Evolutionary conservation across 2,113 vertebrate species (phyloP).

Genomic region (Alectura lathami): DNA sequence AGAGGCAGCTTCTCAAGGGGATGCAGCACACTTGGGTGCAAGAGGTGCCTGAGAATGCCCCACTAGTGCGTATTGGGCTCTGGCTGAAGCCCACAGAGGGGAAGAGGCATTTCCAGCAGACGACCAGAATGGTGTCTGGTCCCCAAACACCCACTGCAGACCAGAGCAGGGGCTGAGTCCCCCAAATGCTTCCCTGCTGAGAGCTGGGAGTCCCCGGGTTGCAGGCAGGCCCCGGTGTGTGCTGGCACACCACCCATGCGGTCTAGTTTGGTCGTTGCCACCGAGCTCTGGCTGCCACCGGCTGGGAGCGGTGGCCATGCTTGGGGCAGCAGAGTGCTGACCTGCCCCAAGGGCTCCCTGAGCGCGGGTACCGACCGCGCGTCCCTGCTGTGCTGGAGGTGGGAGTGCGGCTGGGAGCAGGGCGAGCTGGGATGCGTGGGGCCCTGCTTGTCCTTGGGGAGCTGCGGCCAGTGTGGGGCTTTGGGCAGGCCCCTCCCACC

Average conservation of each 20-base stretch:
- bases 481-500: too few species aligned
- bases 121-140: background rate
- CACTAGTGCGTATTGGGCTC: rapidly evolving
- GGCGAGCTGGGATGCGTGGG: background rate
- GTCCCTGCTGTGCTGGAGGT: too few species aligned
- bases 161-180: background rate
- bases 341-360: background rate
- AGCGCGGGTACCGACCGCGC: background rate
- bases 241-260: too few species aligned
- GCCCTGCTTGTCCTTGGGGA: background rate
- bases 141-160: background rate
- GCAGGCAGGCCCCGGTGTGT: too few species aligned
- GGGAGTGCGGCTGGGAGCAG: background rate
- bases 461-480: background rate
- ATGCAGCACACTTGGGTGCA: rapidly evolving
- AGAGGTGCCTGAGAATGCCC: background rate
- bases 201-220: background rate
- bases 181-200: background rate
- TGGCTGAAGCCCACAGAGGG: rapidly evolving
- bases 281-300: background rate
- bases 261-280: background rate
- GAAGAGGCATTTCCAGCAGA: background rate
- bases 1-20: background rate
- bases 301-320: background rate
- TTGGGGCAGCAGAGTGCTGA: background rate